A percentile compares a stretch with the other conserved stretches of the same genome.
Evolutionary conservation across 2,888 invertebrate genomes (phyloP).

Genomic region (Gymnosoma rotundatum): DNA sequence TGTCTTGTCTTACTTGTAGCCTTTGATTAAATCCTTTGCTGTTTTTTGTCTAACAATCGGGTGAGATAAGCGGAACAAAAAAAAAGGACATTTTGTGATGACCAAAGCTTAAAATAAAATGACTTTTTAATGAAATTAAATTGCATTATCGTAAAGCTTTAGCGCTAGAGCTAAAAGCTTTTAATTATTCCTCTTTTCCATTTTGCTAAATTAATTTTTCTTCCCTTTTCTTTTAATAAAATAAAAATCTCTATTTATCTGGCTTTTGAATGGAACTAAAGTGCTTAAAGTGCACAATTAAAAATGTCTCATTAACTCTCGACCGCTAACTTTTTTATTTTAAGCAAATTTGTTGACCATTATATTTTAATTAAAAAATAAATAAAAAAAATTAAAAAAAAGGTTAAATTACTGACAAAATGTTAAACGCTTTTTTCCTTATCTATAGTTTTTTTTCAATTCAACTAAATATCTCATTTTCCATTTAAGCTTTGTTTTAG

Average conservation of each 20-base stretch:
- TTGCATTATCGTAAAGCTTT: background rate
- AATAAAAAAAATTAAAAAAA: background rate
- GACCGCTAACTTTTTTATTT: background rate
- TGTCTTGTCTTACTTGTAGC: background rate
- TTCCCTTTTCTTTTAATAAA: background rate
- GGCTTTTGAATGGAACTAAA: background rate
- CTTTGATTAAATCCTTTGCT: background rate
- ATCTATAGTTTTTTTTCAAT: background rate
- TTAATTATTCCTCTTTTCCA: background rate
- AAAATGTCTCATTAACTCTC: slow-evolving; percentile 16
- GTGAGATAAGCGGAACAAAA: too few species aligned
- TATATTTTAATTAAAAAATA: background rate
- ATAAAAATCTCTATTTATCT: background rate
- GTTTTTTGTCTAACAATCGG: background rate
- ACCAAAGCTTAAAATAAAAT: background rate
- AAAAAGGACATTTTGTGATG: background rate
- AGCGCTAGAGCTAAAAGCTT: background rate
- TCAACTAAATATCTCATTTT: too few species aligned
- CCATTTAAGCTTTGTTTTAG: too few species aligned
- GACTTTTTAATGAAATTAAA: background rate
- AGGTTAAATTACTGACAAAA: background rate
- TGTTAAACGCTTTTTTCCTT: background rate
- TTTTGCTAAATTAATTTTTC: slow-evolving; percentile 7
- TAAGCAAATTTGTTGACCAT: slow-evolving; percentile 4
- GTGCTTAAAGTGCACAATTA: background rate